These are phyloP conservation scores for Pantherophis alleghaniensis DNA, from an alignment of 2,797 vertebrate genomes.

Conservation along the genomic window DNA sequence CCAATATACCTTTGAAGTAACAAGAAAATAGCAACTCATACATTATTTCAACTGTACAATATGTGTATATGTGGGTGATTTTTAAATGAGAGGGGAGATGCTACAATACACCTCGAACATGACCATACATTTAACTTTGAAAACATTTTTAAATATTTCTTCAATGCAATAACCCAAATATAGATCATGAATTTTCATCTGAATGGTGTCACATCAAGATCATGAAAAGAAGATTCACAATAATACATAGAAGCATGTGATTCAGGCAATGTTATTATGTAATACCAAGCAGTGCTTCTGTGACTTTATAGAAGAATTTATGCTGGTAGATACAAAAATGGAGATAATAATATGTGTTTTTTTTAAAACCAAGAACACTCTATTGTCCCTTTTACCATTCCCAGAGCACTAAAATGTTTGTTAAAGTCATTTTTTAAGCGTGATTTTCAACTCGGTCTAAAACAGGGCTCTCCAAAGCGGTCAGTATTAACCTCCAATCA, in stretches of 20 bases:
- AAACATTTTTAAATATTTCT: background rate
- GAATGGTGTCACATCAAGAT: background rate
- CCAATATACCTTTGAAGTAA: slow-evolving; percentile 51
- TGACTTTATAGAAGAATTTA: background rate
- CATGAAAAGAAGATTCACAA: background rate
- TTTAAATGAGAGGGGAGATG: background rate
- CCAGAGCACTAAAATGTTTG: background rate
- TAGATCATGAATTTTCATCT: background rate
- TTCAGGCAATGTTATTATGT: background rate
- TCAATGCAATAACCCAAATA: background rate
- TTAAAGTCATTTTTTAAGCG: background rate
- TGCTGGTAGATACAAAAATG: background rate
- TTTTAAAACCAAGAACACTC: background rate
- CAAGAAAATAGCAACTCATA: slow-evolving; percentile 46
- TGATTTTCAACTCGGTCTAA: background rate
- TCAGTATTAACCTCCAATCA: background rate
- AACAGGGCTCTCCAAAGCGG: background rate
- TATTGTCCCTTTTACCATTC: background rate
- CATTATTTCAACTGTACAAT: slow-evolving; percentile 38
- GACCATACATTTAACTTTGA: slow-evolving; percentile 28
- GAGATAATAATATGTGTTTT: background rate
- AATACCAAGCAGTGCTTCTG: background rate
- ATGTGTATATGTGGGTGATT: background rate
- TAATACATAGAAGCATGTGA: background rate
- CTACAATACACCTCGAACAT: background rate